A percentile compares a stretch with the other conserved stretches of the same genome.
These are phyloP conservation scores for Mormyrus lacerda DNA, from an alignment of 2,113 vertebrate species.

Conservation along the genomic window DNA sequence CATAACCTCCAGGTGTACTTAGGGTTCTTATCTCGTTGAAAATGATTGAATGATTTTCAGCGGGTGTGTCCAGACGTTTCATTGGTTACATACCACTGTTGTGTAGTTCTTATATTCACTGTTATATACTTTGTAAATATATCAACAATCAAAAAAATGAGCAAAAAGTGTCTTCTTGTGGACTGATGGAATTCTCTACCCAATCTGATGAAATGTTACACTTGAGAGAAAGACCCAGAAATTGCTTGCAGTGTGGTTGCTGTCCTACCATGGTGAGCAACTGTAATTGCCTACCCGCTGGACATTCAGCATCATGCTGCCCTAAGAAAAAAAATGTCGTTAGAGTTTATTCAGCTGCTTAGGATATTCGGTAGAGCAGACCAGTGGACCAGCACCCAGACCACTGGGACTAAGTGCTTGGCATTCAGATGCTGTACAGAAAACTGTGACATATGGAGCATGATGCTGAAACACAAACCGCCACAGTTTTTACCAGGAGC, in stretches of 20 bases:
- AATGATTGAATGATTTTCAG: not conserved
- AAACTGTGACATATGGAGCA: conserved; percentile 20
- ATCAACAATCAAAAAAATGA: not conserved
- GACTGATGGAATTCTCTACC: not conserved
- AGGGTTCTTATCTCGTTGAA: not conserved
- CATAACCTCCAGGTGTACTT: not conserved
- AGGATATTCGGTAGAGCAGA: conserved; percentile 2
- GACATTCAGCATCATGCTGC: not conserved
- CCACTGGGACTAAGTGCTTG: not conserved
- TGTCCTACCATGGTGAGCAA: not conserved
- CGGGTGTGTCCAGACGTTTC: not conserved
- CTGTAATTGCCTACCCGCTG: not conserved
- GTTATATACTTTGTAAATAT: not conserved
- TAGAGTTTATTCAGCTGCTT: not conserved
- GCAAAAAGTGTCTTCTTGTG: not conserved
- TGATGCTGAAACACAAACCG: not conserved
- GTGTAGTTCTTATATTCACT: no score
- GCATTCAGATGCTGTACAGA: not conserved
- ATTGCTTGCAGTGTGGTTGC: not conserved
- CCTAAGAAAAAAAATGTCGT: not conserved
- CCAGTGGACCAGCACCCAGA: conserved; percentile 26
- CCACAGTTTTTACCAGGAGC: not conserved
- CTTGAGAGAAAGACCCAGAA: not conserved
- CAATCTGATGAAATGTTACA: conserved; percentile 2
- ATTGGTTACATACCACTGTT: not conserved